Conservation (phyloP, 2,888 invertebrate species). For the Macaria liturata region DNA sequence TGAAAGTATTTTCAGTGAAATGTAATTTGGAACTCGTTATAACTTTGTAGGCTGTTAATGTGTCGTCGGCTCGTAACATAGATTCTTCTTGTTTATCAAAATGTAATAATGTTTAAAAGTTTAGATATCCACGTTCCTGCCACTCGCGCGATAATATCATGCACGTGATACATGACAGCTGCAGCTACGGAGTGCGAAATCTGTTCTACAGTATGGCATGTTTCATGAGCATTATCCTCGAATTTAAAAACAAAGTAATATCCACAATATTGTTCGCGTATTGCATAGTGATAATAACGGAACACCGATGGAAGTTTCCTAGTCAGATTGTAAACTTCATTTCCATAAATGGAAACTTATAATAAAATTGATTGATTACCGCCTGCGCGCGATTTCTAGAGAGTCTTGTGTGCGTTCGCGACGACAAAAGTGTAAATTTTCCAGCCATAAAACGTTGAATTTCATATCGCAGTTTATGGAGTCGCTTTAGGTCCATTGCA, state of each 20-base stretch:
- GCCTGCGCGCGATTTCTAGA: conserved; percentile 13
- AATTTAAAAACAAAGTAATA: no score
- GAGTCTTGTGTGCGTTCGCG: conserved; percentile 1
- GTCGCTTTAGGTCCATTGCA: conserved; percentile 5
- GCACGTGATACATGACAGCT: conserved; percentile 21
- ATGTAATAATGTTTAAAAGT: conserved; percentile 10
- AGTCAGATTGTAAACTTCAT: conserved; percentile 13
- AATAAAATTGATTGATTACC: conserved; percentile 16
- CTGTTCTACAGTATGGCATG: neutral
- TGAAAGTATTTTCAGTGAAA: conserved; percentile 12
- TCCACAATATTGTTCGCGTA: no score
- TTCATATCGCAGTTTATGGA: conserved; percentile 4
- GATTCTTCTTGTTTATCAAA: conserved; percentile 21
- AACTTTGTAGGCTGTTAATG: conserved; percentile 16
- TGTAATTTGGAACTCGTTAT: conserved; percentile 12
- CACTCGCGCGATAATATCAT: conserved; percentile 15
- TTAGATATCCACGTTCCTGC: conserved; percentile 21
- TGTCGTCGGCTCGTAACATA: conserved; percentile 18
- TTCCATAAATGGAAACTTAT: conserved; percentile 19
- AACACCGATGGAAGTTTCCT: conserved; percentile 14
- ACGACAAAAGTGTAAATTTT: conserved; percentile 20
- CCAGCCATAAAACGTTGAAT: conserved; percentile 6
- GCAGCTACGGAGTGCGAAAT: neutral
- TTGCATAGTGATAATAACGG: neutral
- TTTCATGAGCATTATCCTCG: neutral